These are phyloP conservation scores for Augochlorella aurata DNA, from an alignment of 2,888 invertebrate species.

Conservation along the genomic window DNA sequence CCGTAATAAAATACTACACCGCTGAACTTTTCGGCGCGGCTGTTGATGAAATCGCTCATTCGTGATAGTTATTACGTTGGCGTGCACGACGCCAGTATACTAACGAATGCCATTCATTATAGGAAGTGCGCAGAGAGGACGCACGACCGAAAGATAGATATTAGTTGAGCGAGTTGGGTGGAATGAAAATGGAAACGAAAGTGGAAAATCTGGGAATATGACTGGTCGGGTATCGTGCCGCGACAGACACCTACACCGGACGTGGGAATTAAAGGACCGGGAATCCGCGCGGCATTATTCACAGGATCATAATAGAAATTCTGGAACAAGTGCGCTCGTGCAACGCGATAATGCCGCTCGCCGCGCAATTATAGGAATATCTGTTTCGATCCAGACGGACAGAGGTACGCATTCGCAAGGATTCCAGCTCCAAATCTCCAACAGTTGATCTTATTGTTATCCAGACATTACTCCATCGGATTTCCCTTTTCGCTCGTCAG, in stretches of 20 bases:
- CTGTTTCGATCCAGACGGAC: conserved; percentile 59
- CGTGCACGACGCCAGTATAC: neutral
- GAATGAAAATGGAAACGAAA: conserved; percentile 48
- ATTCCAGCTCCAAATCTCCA: neutral
- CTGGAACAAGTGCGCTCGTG: conserved; percentile 66
- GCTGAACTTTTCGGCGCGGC: neutral
- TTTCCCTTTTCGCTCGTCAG: neutral
- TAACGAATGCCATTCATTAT: no score
- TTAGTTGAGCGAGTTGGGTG: neutral
- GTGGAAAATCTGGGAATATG: conserved; percentile 59
- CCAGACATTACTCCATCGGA: neutral
- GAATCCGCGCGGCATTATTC: conserved; percentile 66
- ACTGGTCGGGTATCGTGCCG: conserved; percentile 63
- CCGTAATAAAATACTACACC: neutral
- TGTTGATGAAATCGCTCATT: neutral
- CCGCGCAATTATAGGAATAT: conserved; percentile 62
- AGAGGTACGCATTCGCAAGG: conserved; percentile 36
- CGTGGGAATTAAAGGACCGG: conserved; percentile 68
- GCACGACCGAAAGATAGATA: neutral
- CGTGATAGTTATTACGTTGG: neutral
- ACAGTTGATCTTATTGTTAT: conserved; percentile 12
- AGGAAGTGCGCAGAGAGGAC: neutral
- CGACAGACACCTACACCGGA: conserved; percentile 65
- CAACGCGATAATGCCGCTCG: conserved; percentile 65
- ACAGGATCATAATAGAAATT: conserved; percentile 64